Evolutionary conservation across 2,888 invertebrate genomes (phyloP).

Genomic region (Hymenopus coronatus): DNA sequence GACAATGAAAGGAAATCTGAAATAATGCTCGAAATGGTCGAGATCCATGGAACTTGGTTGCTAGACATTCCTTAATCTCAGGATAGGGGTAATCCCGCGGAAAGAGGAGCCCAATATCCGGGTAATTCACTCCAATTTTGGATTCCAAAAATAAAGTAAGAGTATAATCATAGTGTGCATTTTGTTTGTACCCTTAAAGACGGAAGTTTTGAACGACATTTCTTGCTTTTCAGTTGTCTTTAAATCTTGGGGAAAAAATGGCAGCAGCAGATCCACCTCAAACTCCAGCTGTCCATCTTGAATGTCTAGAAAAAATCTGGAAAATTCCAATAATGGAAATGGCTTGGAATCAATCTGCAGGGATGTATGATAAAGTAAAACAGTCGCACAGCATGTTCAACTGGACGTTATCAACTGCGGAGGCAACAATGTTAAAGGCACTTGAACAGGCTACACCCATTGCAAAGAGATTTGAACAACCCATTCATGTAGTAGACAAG

Average conservation of each 20-base stretch:
- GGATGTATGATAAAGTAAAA: slow-evolving; percentile 56
- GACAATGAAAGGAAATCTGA: too few species aligned
- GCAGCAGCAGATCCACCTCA: not conserved
- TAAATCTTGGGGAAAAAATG: not conserved
- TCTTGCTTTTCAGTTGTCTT: too few species aligned
- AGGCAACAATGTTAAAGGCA: slow-evolving; percentile 54
- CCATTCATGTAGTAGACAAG: slow-evolving; percentile 61
- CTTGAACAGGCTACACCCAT: slow-evolving; percentile 53
- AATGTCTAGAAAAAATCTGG: slow-evolving; percentile 32
- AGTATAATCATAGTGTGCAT: too few species aligned
- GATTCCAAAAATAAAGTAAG: too few species aligned
- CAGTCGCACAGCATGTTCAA: slow-evolving; percentile 62
- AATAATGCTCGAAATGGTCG: too few species aligned
- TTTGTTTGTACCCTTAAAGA: too few species aligned
- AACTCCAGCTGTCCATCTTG: slow-evolving; percentile 22
- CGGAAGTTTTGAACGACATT: too few species aligned
- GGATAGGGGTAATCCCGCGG: too few species aligned
- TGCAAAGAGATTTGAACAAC: slow-evolving; percentile 52
- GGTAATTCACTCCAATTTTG: too few species aligned
- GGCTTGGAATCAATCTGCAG: slow-evolving; percentile 56
- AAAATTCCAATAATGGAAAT: slow-evolving; percentile 56
- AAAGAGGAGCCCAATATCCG: too few species aligned
- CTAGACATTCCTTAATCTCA: too few species aligned
- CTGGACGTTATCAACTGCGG: slow-evolving; percentile 67
- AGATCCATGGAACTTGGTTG: too few species aligned